A percentile compares a stretch with the other conserved stretches of the same genome.
Conservation (phyloP, 2,113 vertebrate species). For the Nibea coibor region DNA sequence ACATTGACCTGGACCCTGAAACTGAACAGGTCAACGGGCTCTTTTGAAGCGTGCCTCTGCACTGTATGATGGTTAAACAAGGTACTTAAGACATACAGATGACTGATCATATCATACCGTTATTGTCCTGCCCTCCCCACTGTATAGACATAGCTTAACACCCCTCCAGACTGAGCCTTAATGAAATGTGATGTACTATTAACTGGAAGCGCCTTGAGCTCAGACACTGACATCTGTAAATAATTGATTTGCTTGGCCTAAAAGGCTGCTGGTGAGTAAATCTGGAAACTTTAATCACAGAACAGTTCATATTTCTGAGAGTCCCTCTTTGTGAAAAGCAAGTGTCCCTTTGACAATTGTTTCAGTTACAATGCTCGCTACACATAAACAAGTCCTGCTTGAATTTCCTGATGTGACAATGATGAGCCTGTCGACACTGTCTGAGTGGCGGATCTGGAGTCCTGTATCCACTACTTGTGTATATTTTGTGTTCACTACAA, state of each 20-base stretch:
- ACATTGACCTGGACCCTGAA: constrained; percentile 94
- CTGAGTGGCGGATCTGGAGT: neutral
- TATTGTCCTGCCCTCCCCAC: neutral
- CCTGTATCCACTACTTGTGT: constrained; percentile 3
- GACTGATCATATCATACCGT: neutral
- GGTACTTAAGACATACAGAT: neutral
- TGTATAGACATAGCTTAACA: neutral
- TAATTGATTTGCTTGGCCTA: constrained; percentile 12
- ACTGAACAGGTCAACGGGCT: constrained; percentile 92
- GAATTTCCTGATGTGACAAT: neutral
- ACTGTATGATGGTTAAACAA: constrained; percentile 10
- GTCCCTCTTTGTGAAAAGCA: neutral
- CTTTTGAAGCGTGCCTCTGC: constrained; percentile 83
- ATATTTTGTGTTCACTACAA: constrained; percentile 29
- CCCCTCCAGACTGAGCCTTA: neutral
- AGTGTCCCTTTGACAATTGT: neutral
- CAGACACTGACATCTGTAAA: constrained; percentile 28
- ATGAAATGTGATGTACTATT: constrained; percentile 43
- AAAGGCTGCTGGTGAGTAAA: neutral
- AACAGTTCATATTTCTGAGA: neutral
- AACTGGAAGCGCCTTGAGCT: constrained; percentile 25
- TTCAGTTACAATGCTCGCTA: neutral
- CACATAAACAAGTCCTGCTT: neutral
- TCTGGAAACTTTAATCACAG: constrained; percentile 1
- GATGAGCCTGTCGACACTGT: neutral